Percentiles rank a stretch among this genome's conserved stretches.
Evolutionary conservation across 2,797 vertebrate species (phyloP).

Genomic region (Phataginus tricuspis): DNA sequence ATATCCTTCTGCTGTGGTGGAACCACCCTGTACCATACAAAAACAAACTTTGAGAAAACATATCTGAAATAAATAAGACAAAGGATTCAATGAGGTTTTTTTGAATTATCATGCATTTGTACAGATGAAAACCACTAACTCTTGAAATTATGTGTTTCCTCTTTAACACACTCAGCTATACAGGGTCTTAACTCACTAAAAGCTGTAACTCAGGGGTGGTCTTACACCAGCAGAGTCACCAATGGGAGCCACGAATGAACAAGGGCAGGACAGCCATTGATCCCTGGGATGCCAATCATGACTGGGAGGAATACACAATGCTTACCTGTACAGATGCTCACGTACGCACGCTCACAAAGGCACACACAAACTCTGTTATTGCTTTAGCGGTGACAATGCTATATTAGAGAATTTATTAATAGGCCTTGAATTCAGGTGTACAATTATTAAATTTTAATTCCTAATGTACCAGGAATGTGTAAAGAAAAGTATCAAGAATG

Average conservation of each 20-base stretch:
- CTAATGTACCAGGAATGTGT: not conserved
- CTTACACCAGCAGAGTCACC: slow-evolving; percentile 58
- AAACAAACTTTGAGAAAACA: slow-evolving; percentile 41
- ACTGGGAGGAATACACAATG: slow-evolving; percentile 44
- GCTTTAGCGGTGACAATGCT: slow-evolving; percentile 43
- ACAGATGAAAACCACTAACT: slow-evolving; percentile 73
- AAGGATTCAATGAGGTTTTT: slow-evolving; percentile 32
- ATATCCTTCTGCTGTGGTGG: slow-evolving; percentile 51
- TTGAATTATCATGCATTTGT: slow-evolving; percentile 45
- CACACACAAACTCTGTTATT: not conserved
- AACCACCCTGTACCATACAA: slow-evolving; percentile 64
- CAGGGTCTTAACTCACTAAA: slow-evolving; percentile 36
- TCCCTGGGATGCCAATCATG: slow-evolving; percentile 75
- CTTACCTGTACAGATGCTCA: not conserved
- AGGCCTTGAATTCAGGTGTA: not conserved
- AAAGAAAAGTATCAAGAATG: not conserved
- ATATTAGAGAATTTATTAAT: not conserved
- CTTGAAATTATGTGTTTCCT: slow-evolving; percentile 72
- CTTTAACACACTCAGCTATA: slow-evolving; percentile 64
- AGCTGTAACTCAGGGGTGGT: slow-evolving; percentile 63
- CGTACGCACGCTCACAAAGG: not conserved
- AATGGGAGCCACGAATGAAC: slow-evolving; percentile 65
- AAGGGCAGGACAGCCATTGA: slow-evolving; percentile 71
- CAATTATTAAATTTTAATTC: not conserved
- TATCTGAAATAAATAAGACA: slow-evolving; percentile 67